Evolutionary conservation across 2,797 vertebrate genomes (phyloP).

Genomic region (Chrysolophus pictus): DNA sequence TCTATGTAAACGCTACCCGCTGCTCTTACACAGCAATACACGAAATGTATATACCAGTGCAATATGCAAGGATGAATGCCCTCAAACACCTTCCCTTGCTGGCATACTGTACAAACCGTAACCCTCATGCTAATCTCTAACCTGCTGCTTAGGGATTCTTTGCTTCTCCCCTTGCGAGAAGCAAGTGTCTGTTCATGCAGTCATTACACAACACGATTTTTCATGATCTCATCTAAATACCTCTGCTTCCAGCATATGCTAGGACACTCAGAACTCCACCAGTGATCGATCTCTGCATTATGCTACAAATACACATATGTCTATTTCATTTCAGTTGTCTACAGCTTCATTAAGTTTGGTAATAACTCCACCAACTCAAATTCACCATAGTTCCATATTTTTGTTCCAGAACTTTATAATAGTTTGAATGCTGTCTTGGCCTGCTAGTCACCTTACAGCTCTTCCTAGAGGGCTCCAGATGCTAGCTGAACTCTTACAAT

Average conservation of each 20-base stretch:
- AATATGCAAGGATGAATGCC: too few relatives aligned
- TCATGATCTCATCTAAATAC: neutral
- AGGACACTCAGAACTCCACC: neutral
- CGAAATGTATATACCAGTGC: rapidly evolving
- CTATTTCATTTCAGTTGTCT: neutral
- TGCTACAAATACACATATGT: too few relatives aligned
- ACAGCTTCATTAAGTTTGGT: neutral
- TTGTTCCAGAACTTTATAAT: neutral
- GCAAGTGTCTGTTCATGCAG: neutral
- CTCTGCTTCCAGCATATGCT: neutral
- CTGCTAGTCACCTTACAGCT: neutral
- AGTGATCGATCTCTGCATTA: neutral
- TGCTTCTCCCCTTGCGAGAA: neutral
- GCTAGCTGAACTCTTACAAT: neutral
- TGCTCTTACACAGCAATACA: neutral
- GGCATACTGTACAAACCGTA: rapidly evolving
- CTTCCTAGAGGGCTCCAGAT: neutral
- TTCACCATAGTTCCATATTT: neutral
- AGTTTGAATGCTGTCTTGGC: neutral
- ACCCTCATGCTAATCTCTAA: neutral
- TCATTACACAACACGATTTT: neutral
- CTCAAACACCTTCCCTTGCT: neutral
- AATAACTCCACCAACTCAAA: neutral
- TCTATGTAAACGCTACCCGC: neutral
- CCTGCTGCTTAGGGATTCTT: neutral